Conservation (phyloP, 2,888 invertebrate genomes). For the Oscheius myriophilus region DNA sequence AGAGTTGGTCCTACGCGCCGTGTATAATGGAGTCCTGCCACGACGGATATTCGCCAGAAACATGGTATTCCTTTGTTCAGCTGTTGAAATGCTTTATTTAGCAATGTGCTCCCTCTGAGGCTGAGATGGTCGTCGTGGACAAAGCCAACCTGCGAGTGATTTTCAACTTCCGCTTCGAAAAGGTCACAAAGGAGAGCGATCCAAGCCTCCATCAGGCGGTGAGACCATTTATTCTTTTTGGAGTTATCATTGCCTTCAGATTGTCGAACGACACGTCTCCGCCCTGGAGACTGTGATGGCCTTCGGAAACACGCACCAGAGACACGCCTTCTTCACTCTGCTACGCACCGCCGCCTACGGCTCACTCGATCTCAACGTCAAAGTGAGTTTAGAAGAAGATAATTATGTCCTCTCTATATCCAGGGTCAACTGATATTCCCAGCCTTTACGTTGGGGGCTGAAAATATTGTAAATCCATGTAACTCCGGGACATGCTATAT, state of each 20-base stretch:
- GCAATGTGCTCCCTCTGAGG: constrained; percentile 35
- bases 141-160: constrained; percentile 33
- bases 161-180: constrained; percentile 57
- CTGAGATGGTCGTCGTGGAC: constrained; percentile 44
- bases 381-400: constrained; percentile 11
- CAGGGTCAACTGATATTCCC: too few relatives aligned
- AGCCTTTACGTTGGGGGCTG: too few relatives aligned
- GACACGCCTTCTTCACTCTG: constrained; percentile 45
- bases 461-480: too few relatives aligned
- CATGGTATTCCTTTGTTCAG: background rate
- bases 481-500: too few relatives aligned
- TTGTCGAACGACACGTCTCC: constrained; percentile 53
- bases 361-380: constrained; percentile 46
- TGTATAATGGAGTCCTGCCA: constrained; percentile 9
- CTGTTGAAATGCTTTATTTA: constrained; percentile 9
- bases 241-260: constrained; percentile 34
- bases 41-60: background rate
- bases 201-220: constrained; percentile 52
- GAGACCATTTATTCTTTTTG: background rate
- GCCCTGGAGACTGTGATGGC: constrained; percentile 37
- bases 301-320: constrained; percentile 31
- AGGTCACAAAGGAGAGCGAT: constrained; percentile 48
- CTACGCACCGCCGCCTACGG: constrained; percentile 50
- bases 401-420: too few relatives aligned
- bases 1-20: constrained; percentile 11